Conservation (phyloP, 1,140 invertebrate genomes). For the Bombyx mandarina region DNA sequence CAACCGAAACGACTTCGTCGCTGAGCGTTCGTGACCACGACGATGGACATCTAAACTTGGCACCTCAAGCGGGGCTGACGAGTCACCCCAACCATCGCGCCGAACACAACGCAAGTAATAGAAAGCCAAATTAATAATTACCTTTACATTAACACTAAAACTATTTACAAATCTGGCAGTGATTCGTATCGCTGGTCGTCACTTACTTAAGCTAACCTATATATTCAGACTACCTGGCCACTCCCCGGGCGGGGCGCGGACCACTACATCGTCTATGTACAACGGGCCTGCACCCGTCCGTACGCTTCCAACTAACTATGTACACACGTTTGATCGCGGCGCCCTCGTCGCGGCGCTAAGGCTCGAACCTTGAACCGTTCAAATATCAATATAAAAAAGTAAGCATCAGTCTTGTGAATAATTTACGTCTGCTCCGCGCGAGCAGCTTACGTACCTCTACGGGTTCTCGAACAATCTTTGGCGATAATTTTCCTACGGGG, state of each 20-base stretch:
- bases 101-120: too few species aligned
- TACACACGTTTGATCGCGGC: slow-evolving; percentile 40
- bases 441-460: slow-evolving; percentile 16
- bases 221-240: slow-evolving; percentile 48
- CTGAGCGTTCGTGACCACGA: not conserved
- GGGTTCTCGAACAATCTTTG: slow-evolving; percentile 20
- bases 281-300: too few species aligned
- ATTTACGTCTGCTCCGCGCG: slow-evolving; percentile 24
- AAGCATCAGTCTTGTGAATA: slow-evolving; percentile 64
- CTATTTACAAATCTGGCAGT: slow-evolving; percentile 38
- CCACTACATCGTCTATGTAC: too few species aligned
- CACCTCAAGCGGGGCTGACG: too few species aligned
- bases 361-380: slow-evolving; percentile 25
- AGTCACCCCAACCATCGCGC: too few species aligned
- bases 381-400: slow-evolving; percentile 55
- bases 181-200: slow-evolving; percentile 57
- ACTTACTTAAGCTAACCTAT: slow-evolving; percentile 35
- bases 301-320: slow-evolving; percentile 48
- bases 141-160: too few species aligned
- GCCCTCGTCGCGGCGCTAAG: slow-evolving; percentile 16
- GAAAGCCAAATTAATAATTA: too few species aligned
- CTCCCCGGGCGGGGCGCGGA: not conserved
- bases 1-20: slow-evolving; percentile 3
- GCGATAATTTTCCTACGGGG: slow-evolving; percentile 17
- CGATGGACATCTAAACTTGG: not conserved